Conservation (phyloP, 2,797 vertebrate species). For the Sparidentex hasta region DNA sequence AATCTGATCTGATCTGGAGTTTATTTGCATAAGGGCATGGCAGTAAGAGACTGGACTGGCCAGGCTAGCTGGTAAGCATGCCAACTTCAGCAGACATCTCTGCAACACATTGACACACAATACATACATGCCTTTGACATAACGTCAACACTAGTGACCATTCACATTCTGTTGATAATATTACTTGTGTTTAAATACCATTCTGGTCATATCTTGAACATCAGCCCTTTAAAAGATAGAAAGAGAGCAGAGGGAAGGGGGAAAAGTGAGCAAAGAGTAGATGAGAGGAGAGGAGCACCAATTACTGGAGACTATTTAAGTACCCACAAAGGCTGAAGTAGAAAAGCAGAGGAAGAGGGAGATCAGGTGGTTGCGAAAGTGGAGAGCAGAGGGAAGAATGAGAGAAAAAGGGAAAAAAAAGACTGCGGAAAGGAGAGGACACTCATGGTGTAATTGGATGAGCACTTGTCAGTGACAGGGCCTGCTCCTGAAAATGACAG, state of each 20-base stretch:
- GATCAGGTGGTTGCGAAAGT: constrained; percentile 62
- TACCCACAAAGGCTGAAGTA: constrained; percentile 35
- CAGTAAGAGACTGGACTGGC: too few species aligned
- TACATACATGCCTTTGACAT: too few species aligned
- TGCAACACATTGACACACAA: too few species aligned
- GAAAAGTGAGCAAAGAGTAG: not conserved
- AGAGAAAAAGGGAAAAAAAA: constrained; percentile 31
- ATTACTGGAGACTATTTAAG: constrained; percentile 39
- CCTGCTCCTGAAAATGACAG: constrained; percentile 75
- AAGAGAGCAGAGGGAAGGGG: not conserved
- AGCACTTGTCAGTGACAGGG: constrained; percentile 69
- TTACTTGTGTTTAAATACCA: too few species aligned
- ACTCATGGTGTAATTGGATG: constrained; percentile 75
- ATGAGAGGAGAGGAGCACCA: constrained; percentile 8
- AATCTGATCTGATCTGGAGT: not conserved
- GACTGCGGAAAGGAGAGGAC: constrained; percentile 40
- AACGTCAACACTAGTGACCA: too few species aligned
- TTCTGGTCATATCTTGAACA: too few species aligned
- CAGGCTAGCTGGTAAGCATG: too few species aligned
- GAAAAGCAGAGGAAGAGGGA: constrained; percentile 33
- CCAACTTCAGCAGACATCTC: too few species aligned
- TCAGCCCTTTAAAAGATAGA: not conserved
- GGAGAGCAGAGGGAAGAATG: constrained; percentile 32
- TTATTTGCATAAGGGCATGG: not conserved
- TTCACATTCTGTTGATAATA: too few species aligned